Evolutionary conservation across 2,888 invertebrate genomes (phyloP).

Genomic region (Creontiades dilutus): DNA sequence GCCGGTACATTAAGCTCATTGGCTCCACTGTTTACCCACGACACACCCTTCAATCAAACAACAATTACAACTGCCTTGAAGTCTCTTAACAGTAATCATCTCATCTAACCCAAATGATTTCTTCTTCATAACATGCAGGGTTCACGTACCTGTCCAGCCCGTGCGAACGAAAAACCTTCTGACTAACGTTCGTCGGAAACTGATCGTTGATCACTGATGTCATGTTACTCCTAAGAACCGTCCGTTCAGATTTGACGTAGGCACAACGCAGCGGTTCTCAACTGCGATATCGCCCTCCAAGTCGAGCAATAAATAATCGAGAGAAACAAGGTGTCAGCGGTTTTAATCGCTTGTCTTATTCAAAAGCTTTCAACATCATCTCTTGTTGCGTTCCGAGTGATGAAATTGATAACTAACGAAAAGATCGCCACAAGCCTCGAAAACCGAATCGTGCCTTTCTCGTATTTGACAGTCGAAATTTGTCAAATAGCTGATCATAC

Average conservation of each 20-base stretch:
- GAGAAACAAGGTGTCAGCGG: background rate
- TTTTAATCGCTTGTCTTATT: background rate
- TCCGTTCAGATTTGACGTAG: background rate
- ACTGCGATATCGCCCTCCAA: slow-evolving; percentile 2
- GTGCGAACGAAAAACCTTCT: no score
- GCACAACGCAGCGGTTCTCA: slow-evolving; percentile 1
- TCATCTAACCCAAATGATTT: background rate
- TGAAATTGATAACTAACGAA: no score
- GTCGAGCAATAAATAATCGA: slow-evolving; percentile 32
- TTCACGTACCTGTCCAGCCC: background rate
- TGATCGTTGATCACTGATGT: background rate
- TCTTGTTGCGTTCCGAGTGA: slow-evolving; percentile 1
- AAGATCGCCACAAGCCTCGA: no score
- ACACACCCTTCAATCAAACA: background rate
- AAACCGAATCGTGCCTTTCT: no score
- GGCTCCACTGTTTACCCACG: no score
- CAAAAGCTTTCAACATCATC: background rate
- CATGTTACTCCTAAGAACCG: background rate
- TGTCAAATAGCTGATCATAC: no score
- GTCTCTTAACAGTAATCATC: background rate
- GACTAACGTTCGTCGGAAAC: background rate
- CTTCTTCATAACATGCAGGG: background rate
- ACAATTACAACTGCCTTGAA: background rate
- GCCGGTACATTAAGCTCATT: background rate
- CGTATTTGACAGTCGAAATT: no score